Evolutionary conservation across 2,797 vertebrate species (phyloP).

Genomic region (Pipistrellus pipistrellus): DNA sequence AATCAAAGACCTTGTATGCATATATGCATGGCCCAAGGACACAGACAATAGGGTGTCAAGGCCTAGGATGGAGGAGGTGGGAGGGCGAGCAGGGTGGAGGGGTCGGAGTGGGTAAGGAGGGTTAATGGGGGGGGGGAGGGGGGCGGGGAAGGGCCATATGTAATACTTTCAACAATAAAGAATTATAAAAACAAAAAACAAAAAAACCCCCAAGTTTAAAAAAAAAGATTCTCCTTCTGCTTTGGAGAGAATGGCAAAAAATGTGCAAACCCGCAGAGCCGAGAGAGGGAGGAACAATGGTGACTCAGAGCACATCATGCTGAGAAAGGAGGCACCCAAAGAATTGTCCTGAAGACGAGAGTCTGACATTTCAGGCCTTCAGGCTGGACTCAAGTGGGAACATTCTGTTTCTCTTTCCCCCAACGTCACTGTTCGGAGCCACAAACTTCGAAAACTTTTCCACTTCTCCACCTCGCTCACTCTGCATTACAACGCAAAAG

Average conservation of each 20-base stretch:
- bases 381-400: not conserved
- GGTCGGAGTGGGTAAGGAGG: too few relatives aligned
- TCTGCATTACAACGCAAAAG: conserved; percentile 18
- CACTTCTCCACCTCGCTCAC: not conserved
- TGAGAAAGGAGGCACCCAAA: not conserved
- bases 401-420: not conserved
- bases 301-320: not conserved
- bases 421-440: not conserved
- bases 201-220: too few relatives aligned
- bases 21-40: too few relatives aligned
- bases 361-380: not conserved
- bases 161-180: too few relatives aligned
- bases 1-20: too few relatives aligned
- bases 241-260: not conserved
- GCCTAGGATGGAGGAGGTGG: too few relatives aligned
- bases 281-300: not conserved
- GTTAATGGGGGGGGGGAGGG: too few relatives aligned
- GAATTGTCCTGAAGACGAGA: not conserved
- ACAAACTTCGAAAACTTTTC: not conserved
- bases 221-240: not conserved
- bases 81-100: too few relatives aligned
- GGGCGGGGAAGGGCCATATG: too few relatives aligned
- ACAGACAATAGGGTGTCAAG: too few relatives aligned
- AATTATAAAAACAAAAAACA: too few relatives aligned
- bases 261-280: not conserved